These are phyloP conservation scores for Metaphire vulgaris DNA, from an alignment of 1,140 invertebrate genomes.

Conservation along the genomic window DNA sequence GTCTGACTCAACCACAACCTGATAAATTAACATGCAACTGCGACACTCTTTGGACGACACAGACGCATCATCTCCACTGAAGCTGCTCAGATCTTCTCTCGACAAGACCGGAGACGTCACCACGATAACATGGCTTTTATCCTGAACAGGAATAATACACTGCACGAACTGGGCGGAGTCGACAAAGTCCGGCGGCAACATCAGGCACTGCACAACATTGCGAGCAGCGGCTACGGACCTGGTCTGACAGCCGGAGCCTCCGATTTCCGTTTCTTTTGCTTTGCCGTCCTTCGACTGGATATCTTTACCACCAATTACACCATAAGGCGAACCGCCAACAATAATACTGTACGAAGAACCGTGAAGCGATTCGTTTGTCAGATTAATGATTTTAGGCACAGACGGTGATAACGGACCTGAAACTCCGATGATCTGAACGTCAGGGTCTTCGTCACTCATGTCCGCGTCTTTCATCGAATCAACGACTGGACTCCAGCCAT, in stretches of 20 bases:
- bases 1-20: constrained; percentile 37
- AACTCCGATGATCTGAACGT: constrained; percentile 43
- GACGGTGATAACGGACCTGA: constrained; percentile 30
- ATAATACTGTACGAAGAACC: not conserved
- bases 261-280: not conserved
- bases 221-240: not conserved
- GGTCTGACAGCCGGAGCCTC: not conserved
- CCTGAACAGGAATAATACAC: constrained; percentile 1
- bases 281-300: not conserved
- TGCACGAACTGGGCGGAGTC: constrained; percentile 18
- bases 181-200: constrained; percentile 12
- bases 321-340: not conserved
- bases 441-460: constrained; percentile 38
- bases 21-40: constrained; percentile 51
- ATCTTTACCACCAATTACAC: not conserved
- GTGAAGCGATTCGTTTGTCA: not conserved
- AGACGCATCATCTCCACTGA: not conserved
- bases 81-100: not conserved
- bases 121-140: constrained; percentile 11
- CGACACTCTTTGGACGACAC: not conserved
- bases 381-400: not conserved
- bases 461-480: constrained; percentile 8
- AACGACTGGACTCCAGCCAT: not conserved
- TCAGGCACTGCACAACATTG: constrained; percentile 22
- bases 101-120: not conserved